A percentile compares a stretch with the other conserved stretches of the same genome.
These are phyloP conservation scores for Zingel zingel DNA, from an alignment of 2,113 vertebrate species.

Conservation along the genomic window DNA sequence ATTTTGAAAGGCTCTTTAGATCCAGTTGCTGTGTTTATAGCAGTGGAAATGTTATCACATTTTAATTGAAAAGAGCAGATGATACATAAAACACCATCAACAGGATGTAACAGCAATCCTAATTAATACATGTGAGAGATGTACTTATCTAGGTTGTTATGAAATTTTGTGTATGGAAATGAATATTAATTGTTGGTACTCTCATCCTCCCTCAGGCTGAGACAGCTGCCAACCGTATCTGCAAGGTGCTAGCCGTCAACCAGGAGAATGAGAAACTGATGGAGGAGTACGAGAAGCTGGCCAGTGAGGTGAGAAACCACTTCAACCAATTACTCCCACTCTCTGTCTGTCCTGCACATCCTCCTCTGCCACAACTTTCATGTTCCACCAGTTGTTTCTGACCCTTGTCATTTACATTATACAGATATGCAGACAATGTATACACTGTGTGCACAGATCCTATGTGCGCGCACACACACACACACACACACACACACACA, in stretches of 20 bases:
- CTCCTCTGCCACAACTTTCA: neutral
- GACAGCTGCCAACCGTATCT: constrained; percentile 83
- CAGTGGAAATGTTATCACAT: neutral
- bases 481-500: too few relatives aligned
- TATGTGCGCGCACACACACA: too few relatives aligned
- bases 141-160: neutral
- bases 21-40: neutral
- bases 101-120: neutral
- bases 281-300: constrained; percentile 85
- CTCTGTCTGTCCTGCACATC: constrained; percentile 29
- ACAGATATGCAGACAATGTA: too few relatives aligned
- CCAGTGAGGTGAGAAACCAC: constrained; percentile 78
- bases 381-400: neutral
- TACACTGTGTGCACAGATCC: too few relatives aligned
- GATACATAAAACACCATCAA: neutral
- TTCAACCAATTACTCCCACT: constrained; percentile 23
- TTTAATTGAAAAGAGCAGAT: neutral
- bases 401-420: too few relatives aligned
- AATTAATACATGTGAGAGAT: neutral
- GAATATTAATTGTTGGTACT: neutral
- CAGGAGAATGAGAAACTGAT: constrained; percentile 85
- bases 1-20: neutral
- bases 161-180: neutral
- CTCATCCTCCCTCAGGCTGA: constrained; percentile 68
- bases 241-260: constrained; percentile 83